These are phyloP conservation scores for Vipera latastei DNA, from an alignment of 2,797 vertebrate species.

Conservation along the genomic window DNA sequence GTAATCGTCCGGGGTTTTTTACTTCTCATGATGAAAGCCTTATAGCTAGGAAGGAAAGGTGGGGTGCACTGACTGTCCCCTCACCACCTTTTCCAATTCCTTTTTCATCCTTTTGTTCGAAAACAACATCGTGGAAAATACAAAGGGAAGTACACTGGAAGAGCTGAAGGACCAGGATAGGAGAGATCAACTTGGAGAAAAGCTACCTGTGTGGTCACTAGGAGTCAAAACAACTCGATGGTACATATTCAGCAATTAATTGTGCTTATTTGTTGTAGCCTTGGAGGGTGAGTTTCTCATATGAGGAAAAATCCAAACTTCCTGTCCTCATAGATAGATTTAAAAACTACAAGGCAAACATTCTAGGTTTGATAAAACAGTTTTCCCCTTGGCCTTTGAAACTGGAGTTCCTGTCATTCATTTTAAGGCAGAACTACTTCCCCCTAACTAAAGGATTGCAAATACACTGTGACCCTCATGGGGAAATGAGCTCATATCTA, in stretches of 20 bases:
- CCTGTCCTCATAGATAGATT: not conserved
- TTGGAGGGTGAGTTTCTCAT: not conserved
- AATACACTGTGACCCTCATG: conserved; percentile 29
- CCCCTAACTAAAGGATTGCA: conserved; percentile 30
- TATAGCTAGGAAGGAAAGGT: not conserved
- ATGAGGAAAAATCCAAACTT: not conserved
- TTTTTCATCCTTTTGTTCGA: not conserved
- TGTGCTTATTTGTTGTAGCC: not conserved
- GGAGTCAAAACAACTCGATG: not conserved
- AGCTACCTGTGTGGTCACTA: not conserved
- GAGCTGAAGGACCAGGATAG: not conserved
- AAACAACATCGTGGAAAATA: not conserved
- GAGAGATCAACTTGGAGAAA: not conserved
- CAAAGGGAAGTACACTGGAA: not conserved
- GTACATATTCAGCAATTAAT: not conserved
- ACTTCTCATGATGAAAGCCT: not conserved
- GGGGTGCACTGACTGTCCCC: not conserved
- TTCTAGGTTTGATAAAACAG: conserved; percentile 25
- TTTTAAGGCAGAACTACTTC: conserved; percentile 25
- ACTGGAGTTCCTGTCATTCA: conserved; percentile 23
- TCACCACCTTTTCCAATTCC: not conserved
- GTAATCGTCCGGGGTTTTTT: not conserved
- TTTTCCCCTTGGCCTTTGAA: conserved; percentile 25
- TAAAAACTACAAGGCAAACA: conserved; percentile 23
- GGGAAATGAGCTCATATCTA: not conserved